Percentiles rank a stretch among this genome's conserved stretches.
Evolutionary conservation across 2,888 invertebrate species (phyloP).

Genomic region (Epinotia brunnichana): DNA sequence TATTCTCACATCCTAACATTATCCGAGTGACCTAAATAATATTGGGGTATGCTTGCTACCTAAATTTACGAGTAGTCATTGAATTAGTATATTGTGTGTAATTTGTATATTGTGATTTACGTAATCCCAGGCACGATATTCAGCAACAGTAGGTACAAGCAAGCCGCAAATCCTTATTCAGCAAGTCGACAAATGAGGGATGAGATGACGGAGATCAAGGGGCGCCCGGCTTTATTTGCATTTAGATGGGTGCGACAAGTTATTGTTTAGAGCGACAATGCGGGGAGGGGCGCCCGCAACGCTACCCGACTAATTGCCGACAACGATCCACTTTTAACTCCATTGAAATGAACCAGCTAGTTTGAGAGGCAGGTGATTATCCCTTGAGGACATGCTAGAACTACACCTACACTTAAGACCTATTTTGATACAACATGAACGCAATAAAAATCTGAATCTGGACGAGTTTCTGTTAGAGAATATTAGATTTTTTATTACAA

Average conservation of each 20-base stretch:
- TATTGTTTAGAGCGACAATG: constrained; percentile 59
- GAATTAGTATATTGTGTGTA: too few species aligned
- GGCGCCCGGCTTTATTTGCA: constrained; percentile 73
- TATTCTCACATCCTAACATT: background rate
- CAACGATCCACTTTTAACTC: constrained; percentile 54
- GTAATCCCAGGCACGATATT: constrained; percentile 8
- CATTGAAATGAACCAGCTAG: constrained; percentile 28
- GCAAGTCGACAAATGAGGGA: constrained; percentile 73
- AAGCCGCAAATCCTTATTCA: constrained; percentile 51
- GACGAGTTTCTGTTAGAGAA: background rate
- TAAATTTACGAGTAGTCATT: background rate
- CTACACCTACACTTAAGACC: too few species aligned
- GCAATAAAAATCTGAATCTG: too few species aligned
- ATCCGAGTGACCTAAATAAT: too few species aligned
- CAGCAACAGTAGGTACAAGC: constrained; percentile 31
- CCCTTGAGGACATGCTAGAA: too few species aligned
- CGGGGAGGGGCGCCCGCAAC: constrained; percentile 44
- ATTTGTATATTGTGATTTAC: background rate
- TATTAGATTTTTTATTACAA: too few species aligned
- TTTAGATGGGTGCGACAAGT: constrained; percentile 77
- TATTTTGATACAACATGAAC: too few species aligned
- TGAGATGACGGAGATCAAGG: constrained; percentile 71
- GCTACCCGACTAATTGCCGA: constrained; percentile 61
- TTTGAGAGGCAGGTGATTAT: constrained; percentile 28
- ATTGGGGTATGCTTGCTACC: too few species aligned